phyloP scores from a whole-genome alignment of 2,113 vertebrate genomes.

The Barbus barbus region DNA sequence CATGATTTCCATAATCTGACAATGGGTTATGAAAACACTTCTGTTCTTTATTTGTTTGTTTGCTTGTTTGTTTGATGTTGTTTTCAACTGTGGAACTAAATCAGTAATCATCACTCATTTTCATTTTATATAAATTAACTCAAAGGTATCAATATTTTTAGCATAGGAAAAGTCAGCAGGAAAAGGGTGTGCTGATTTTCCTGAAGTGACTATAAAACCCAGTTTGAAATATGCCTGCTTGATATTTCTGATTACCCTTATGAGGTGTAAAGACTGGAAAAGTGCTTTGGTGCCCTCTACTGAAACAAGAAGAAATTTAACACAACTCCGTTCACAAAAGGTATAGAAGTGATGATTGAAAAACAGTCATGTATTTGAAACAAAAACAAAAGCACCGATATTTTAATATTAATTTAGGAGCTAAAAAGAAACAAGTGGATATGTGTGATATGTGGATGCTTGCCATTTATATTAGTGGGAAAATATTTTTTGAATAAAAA shows the following conservation, averaged over 20 bases:
- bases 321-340: background rate
- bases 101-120: background rate
- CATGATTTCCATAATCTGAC: background rate
- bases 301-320: background rate
- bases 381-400: background rate
- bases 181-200: background rate
- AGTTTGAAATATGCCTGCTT: background rate
- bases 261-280: background rate
- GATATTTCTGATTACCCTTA: background rate
- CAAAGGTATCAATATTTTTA: background rate
- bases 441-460: no score
- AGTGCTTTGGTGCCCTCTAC: constrained; percentile 6
- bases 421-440: no score
- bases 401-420: no score
- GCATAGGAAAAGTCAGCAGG: background rate
- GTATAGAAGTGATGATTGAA: no score
- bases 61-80: background rate
- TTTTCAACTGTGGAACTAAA: background rate
- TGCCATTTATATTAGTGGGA: no score
- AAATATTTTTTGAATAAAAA: no score
- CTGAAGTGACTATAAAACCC: background rate
- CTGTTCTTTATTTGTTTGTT: no score
- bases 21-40: background rate
- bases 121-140: background rate
- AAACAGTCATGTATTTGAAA: background rate